Evolutionary conservation across 2,113 vertebrate genomes (phyloP), one percentile per base, ranked within the genome.

Genomic region (Mustela lutreola): DNA sequence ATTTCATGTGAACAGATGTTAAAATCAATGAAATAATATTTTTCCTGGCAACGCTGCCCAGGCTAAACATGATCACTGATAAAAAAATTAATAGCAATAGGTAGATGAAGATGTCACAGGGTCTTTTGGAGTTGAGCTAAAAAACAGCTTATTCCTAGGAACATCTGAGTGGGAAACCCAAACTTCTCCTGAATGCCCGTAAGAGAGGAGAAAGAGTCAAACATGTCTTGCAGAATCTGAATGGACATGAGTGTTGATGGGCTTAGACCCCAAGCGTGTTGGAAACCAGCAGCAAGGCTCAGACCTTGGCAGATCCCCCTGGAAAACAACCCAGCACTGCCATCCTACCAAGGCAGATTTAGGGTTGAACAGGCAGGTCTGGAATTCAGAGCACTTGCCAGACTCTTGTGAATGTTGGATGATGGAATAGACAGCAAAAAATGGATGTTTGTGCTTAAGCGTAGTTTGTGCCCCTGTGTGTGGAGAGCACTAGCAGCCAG

Each of bases 1-100:
- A 95, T 94, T 95, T 85, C 97, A 73, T 84, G 60, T 60, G 95
- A 95, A 95, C 95, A 96, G 95, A 98, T 97, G 96, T 96, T 97
- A 81, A 88, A 91, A 93, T 50, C 92, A 81, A 60, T n/a, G 94
- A 85, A 89, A 93, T 93, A 96, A 96, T 97, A 96, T 97, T 97
- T 96, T 60, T 95, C 33, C 94, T 91, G 89, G 97, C 91, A 91
- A 48, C 9, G 0, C 19, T 58, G 50, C 81, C 81, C 14, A 4
- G 26, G 63, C 80, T 82, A 84, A 80, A 91, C 85, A 71, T 7
- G 36, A 88, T 63, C 39, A 56, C 92, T 53, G 92, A 96, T 85
- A 31, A 45, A 62, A 92, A 36, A 48, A 60, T 11, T 76, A 82
- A 39, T 5, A 48, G 76, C 5, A 10, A 81, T 78, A n/a, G 65